phyloP scores from a whole-genome alignment of 2,113 vertebrate species.

The Paradoxurus hermaphroditus region DNA sequence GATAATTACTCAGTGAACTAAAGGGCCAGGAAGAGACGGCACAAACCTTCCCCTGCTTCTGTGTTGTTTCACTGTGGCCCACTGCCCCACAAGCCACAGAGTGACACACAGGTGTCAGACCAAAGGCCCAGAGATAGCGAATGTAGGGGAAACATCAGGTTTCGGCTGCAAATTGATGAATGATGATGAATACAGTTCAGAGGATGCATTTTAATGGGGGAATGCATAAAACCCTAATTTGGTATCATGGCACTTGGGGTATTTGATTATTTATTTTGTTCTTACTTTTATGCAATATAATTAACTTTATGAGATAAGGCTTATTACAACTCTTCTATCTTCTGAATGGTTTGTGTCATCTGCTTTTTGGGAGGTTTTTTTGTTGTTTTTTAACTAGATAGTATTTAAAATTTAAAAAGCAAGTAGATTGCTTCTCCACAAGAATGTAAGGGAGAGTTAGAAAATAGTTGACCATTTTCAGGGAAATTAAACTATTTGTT shows the following conservation, averaged over 20 bases:
- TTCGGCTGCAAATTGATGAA: neutral
- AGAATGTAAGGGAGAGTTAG: neutral
- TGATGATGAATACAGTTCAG: neutral
- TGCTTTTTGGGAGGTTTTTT: neutral
- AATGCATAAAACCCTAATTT: neutral
- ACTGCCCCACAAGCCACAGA: neutral
- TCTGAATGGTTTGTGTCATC: neutral
- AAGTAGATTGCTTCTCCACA: neutral
- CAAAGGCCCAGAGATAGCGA: neutral
- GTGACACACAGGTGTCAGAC: too few species aligned
- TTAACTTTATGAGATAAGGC: neutral
- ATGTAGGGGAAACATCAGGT: neutral
- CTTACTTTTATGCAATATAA: neutral
- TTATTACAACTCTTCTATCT: neutral
- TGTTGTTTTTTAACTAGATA: neutral
- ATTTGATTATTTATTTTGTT: neutral
- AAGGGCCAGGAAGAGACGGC: neutral
- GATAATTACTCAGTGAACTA: too few species aligned
- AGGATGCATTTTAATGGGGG: neutral
- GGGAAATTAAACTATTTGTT: neutral
- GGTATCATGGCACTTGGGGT: neutral
- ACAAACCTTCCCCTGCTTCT: neutral
- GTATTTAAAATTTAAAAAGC: neutral
- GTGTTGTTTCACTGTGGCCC: neutral
- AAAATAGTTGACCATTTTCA: neutral